phyloP scores from a whole-genome alignment of 2,888 invertebrate genomes.

The Encarsia formosa region DNA sequence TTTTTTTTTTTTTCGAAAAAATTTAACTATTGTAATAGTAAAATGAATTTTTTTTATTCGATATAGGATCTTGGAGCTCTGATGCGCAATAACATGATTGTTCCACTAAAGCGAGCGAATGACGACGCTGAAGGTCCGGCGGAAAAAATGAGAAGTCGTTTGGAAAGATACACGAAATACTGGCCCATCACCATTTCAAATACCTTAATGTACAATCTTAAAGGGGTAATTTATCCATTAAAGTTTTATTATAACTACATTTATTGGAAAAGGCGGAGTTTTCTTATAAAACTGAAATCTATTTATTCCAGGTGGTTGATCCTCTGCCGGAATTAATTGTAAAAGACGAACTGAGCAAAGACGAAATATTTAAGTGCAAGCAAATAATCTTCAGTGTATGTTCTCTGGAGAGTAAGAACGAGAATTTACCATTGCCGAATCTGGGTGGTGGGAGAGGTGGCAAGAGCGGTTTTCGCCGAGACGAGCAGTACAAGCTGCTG shows the following conservation, averaged over 20 bases:
- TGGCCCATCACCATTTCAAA: slow-evolving; percentile 87
- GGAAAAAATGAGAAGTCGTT: slow-evolving; percentile 62
- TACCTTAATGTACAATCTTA: slow-evolving; percentile 81
- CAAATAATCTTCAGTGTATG: slow-evolving; percentile 79
- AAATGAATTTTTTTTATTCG: slow-evolving; percentile 45
- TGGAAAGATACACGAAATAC: slow-evolving; percentile 78
- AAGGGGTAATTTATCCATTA: slow-evolving; percentile 61
- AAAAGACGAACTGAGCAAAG: slow-evolving; percentile 78
- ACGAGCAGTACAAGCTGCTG: slow-evolving; percentile 87
- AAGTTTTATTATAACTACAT: neutral
- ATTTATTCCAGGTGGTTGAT: slow-evolving; percentile 63
- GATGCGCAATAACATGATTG: slow-evolving; percentile 78
- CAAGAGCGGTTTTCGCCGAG: slow-evolving; percentile 55
- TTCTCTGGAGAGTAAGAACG: slow-evolving; percentile 77
- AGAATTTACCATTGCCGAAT: slow-evolving; percentile 70
- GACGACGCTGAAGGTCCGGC: slow-evolving; percentile 56
- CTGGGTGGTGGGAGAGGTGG: slow-evolving; percentile 60
- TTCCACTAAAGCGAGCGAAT: slow-evolving; percentile 60
- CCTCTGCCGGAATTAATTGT: slow-evolving; percentile 75
- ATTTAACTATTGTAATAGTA: too few relatives aligned
- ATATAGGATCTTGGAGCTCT: slow-evolving; percentile 82
- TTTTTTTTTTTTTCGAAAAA: too few relatives aligned
- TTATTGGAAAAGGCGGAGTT: neutral
- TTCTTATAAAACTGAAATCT: neutral
- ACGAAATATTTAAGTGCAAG: slow-evolving; percentile 81